These are phyloP conservation scores for Tiliacea aurago DNA, from an alignment of 2,888 invertebrate genomes.

Conservation along the genomic window DNA sequence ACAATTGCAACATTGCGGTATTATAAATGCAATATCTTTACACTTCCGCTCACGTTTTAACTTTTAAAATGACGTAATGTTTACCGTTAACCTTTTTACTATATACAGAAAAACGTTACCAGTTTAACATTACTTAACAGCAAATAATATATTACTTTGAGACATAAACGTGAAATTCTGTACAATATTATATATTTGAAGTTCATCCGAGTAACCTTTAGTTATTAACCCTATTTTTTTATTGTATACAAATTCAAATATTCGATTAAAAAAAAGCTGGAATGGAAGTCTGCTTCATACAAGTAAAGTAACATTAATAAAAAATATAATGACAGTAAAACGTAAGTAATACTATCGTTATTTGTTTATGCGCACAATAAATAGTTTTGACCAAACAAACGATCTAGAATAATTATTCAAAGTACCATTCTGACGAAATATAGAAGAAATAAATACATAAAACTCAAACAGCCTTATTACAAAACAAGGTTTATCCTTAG, in stretches of 20 bases:
- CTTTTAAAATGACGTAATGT: conserved; percentile 56
- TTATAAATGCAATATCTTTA: conserved; percentile 86
- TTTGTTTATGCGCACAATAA: conserved; percentile 51
- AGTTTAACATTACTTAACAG: conserved; percentile 55
- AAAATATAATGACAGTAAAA: conserved; percentile 55
- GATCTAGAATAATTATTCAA: conserved; percentile 22
- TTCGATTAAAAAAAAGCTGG: conserved; percentile 59
- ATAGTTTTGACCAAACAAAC: conserved; percentile 59
- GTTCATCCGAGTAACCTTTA: conserved; percentile 48
- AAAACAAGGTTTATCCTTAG: no score
- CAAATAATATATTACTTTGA: conserved; percentile 69
- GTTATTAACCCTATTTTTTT: conserved; percentile 50
- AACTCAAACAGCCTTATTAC: no score
- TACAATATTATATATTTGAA: conserved; percentile 63
- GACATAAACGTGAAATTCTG: conserved; percentile 65
- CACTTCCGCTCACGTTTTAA: conserved; percentile 67
- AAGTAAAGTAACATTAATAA: conserved; percentile 61
- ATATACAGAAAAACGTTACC: conserved; percentile 46
- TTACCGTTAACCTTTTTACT: conserved; percentile 49
- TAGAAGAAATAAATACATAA: background rate
- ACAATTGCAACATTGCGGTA: conserved; percentile 86
- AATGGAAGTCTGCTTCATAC: conserved; percentile 67
- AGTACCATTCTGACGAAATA: background rate
- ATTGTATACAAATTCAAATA: conserved; percentile 58
- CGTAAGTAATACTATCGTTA: conserved; percentile 41